These are phyloP conservation scores for Euspilapteryx auroguttella DNA, from an alignment of 2,888 invertebrate species.

Conservation along the genomic window DNA sequence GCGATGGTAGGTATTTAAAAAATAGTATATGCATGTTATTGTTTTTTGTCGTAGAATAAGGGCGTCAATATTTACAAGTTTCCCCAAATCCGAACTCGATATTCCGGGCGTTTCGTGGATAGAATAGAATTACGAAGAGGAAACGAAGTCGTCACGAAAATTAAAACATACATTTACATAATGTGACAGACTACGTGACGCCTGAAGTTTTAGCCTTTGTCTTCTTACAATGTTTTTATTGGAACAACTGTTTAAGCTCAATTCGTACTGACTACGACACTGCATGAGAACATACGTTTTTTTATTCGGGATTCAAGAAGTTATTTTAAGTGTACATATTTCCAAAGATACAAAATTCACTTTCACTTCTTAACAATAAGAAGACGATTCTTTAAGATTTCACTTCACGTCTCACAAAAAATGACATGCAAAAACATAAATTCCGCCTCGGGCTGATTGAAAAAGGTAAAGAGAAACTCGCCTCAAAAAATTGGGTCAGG, in stretches of 20 bases:
- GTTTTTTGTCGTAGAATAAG: too few species aligned
- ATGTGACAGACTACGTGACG: conserved; percentile 34
- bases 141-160: conserved; percentile 13
- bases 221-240: conserved; percentile 13
- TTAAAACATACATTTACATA: conserved; percentile 36
- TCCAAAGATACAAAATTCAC: too few species aligned
- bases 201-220: conserved; percentile 16
- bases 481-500: conserved; percentile 1
- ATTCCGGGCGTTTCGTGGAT: conserved; percentile 41
- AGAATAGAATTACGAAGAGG: conserved; percentile 20
- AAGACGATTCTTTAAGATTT: conserved; percentile 12
- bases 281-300: too few species aligned
- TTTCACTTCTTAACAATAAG: too few species aligned
- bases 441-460: too few species aligned
- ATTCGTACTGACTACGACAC: too few species aligned
- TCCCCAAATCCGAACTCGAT: conserved; percentile 36
- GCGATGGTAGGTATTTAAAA: too few species aligned
- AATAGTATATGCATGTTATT: too few species aligned
- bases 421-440: too few species aligned
- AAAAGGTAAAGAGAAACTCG: conserved; percentile 4
- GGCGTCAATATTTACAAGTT: conserved; percentile 44
- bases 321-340: too few species aligned
- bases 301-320: too few species aligned
- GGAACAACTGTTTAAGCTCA: too few species aligned
- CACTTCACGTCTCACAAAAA: conserved; percentile 31